phyloP scores from a whole-genome alignment of 2,888 invertebrate genomes.

The Eueremaeus valkanovi region DNA sequence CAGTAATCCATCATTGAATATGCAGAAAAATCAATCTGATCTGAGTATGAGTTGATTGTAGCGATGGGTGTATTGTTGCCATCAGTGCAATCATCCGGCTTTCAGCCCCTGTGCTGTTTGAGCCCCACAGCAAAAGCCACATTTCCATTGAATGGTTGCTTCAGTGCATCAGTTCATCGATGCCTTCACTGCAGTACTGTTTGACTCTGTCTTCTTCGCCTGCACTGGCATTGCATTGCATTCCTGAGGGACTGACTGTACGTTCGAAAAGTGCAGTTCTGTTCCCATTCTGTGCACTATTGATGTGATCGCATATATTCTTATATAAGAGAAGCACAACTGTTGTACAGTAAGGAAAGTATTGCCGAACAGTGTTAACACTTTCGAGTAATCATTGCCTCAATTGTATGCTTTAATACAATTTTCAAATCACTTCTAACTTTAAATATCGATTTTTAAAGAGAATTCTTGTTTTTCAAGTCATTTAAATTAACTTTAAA shows the following conservation, averaged over 20 bases:
- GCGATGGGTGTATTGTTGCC: conserved; percentile 6
- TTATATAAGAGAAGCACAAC: background rate
- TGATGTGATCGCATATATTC: background rate
- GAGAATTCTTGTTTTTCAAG: background rate
- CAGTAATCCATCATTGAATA: background rate
- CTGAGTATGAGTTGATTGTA: background rate
- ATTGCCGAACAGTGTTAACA: background rate
- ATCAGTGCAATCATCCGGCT: background rate
- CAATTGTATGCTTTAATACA: background rate
- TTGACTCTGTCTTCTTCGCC: too few species aligned
- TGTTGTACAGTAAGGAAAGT: background rate
- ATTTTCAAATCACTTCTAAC: background rate
- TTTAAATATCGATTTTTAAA: background rate
- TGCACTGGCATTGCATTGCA: background rate
- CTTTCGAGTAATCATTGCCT: background rate
- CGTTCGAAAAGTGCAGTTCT: background rate
- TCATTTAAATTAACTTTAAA: background rate
- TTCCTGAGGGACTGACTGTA: background rate
- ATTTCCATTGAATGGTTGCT: background rate
- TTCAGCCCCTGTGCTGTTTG: background rate
- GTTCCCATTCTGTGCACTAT: background rate
- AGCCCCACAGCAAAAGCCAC: conserved; percentile 9
- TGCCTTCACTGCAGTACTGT: too few species aligned
- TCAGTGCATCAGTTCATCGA: too few species aligned
- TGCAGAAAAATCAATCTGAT: background rate